A percentile compares a stretch with the other conserved stretches of the same genome.
These are phyloP conservation scores for Sinotaia quadrata DNA, from an alignment of 2,888 invertebrate species.

Conservation along the genomic window DNA sequence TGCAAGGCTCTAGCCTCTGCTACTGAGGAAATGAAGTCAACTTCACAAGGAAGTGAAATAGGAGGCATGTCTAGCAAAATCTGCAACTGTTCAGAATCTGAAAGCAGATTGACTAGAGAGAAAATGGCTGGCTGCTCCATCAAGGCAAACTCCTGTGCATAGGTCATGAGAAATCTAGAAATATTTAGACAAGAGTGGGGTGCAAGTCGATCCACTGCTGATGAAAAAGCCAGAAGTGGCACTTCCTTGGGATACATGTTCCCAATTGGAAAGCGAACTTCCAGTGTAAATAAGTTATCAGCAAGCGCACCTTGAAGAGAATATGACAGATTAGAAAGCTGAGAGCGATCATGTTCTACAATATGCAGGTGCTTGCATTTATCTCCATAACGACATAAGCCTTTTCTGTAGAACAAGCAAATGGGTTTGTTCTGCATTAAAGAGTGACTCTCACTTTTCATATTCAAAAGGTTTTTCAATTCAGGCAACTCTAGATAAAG, in stretches of 20 bases:
- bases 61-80: slow-evolving; percentile 47
- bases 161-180: slow-evolving; percentile 51
- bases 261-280: slow-evolving; percentile 61
- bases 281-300: slow-evolving; percentile 50
- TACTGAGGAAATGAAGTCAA: background rate
- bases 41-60: slow-evolving; percentile 24
- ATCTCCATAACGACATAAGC: slow-evolving; percentile 61
- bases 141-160: slow-evolving; percentile 52
- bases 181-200: slow-evolving; percentile 58
- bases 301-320: slow-evolving; percentile 19
- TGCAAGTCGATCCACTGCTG: slow-evolving; percentile 49
- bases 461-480: slow-evolving; percentile 44
- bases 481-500: slow-evolving; percentile 52
- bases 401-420: slow-evolving; percentile 58
- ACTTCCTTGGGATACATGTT: slow-evolving; percentile 62
- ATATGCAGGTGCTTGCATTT: slow-evolving; percentile 51
- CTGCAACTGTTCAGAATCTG: slow-evolving; percentile 53
- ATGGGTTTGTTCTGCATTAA: slow-evolving; percentile 34
- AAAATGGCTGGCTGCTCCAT: slow-evolving; percentile 58
- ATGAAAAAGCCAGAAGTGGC: slow-evolving; percentile 62
- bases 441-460: slow-evolving; percentile 7
- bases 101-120: slow-evolving; percentile 60
- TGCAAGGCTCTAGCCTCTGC: background rate
- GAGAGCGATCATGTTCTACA: background rate
- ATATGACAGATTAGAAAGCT: slow-evolving; percentile 4